Conservation (phyloP, 2,797 vertebrate genomes). For the Bovichtus diacanthus region DNA sequence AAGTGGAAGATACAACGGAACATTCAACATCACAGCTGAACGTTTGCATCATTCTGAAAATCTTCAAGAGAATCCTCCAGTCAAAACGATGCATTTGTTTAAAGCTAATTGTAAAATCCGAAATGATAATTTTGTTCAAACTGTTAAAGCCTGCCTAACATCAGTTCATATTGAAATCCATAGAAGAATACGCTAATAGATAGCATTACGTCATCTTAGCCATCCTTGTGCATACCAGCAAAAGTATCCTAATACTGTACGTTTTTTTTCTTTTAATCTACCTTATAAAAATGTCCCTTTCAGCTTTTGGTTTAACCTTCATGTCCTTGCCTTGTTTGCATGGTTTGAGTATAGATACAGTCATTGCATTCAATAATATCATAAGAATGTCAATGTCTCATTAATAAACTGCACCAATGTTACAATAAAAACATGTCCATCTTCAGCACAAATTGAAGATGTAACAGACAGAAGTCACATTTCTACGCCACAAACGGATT, state of each 20-base stretch:
- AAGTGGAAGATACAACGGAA: neutral
- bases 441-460: neutral
- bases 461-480: neutral
- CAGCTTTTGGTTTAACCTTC: neutral
- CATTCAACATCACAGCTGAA: conserved; percentile 18
- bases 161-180: neutral
- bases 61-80: neutral
- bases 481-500: neutral
- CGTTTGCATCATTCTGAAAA: neutral
- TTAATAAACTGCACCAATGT: neutral
- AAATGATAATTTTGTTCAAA: neutral
- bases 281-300: neutral
- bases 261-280: neutral
- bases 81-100: neutral
- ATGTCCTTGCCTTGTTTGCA: neutral
- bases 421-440: neutral
- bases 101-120: neutral
- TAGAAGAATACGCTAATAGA: neutral
- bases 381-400: neutral
- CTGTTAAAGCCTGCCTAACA: neutral
- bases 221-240: neutral
- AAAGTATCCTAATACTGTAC: neutral
- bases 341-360: neutral
- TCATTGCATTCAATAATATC: neutral
- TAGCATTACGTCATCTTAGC: neutral